Base-by-base conservation (phyloP, 2,113 vertebrate species). In the Bettongia penicillata region DNA sequence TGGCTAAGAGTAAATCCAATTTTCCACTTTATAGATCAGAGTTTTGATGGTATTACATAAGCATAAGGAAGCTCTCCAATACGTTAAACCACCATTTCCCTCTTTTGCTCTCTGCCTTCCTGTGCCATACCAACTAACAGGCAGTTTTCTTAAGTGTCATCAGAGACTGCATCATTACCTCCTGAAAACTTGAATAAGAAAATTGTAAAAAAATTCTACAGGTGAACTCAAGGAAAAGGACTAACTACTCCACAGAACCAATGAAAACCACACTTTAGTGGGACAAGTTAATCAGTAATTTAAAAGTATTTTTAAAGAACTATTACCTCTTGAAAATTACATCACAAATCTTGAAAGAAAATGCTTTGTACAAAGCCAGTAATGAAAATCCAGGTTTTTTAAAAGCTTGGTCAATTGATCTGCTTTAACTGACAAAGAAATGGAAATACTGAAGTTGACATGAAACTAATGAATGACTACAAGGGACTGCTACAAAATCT, bases 1-100 rank as follows among this genome's bases (percentile, higher is more conserved):
- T 92, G 16, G 3, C 68, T 92, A 95, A 53, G 47, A 96, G 52
- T 93, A 91, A 95, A 92, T 57, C 94, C 23, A 93, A 90, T 93
- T 90, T 95, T 93, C 1, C 3, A 92, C 91, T 84, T 49, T 95
- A n/a, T 93, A 91, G 91, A 93, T 84, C 24, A 91, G 61, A 94
- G 24, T 3, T 31, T 8, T 24, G 91, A 94, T 92, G 93, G 23
- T 51, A 19, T 84, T 57, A 90, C 92, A 91, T 48, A 49, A 8
- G 91, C 43, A 51, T 57, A 37, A 31, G 94, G 91, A 52, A 91
- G 3, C 91, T 50, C 7, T 50, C 6, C 28, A 89, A 90, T 55
- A 91, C 53, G 93, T 92, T 92, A n/a, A 77, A 7, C 68, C 1
- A 3, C 68, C 68, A 77, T 22, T 68, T 77, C 14, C 68, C 16